Base-by-base conservation (phyloP, 1,140 invertebrate species). In the Drosophila rufa region DNA sequence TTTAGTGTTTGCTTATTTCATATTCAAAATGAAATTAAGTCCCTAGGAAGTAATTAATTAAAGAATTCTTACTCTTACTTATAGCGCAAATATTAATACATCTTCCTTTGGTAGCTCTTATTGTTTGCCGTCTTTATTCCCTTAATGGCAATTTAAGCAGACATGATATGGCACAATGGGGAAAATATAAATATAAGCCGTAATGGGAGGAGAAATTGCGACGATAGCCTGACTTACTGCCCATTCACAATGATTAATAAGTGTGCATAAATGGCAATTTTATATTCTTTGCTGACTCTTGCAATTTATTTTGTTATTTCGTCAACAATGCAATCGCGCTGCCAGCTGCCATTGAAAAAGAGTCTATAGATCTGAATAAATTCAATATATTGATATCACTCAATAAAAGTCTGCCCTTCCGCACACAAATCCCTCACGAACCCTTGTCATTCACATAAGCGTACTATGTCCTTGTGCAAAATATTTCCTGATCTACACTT, bases 401-500 rank as follows among this genome's bases (percentile, higher is more conserved):
- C 25, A 64, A 58, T 40, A 19, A 11, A 40, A 17, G 4, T 12
- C 19, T 57, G 9, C 9, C 12, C 5, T 30, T 9, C 4, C 27
- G 8, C 48, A 43, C 38, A 45, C 15, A 36, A 45, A 27, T 22
- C 17, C 9, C 17, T 46, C 19, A 27, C 9, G 27, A 58, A 64
- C 22, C 42, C 33, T 27, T 30, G 33, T 64, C 60, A 45, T 11
- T 45, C 27, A 36, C n/a, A 27, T 14, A 42, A 25, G 1, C 17
- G 19, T 5, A 40, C 5, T 15, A 36, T 51, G n/a, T 36, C 9
- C 11, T 30, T 8, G 30, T n/a, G 46, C 11, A 27, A 27, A 17
- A 58, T 58, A 58, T 46, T 69, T 19, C 25, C 43, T 38, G n/a
- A 69, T 47, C 22, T 38, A 19, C 6, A 45, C 33, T 19, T 53